A percentile compares a stretch with the other conserved stretches of the same genome.
These are phyloP conservation scores for Chamaea fasciata DNA, from an alignment of 2,113 vertebrate genomes.

Conservation along the genomic window DNA sequence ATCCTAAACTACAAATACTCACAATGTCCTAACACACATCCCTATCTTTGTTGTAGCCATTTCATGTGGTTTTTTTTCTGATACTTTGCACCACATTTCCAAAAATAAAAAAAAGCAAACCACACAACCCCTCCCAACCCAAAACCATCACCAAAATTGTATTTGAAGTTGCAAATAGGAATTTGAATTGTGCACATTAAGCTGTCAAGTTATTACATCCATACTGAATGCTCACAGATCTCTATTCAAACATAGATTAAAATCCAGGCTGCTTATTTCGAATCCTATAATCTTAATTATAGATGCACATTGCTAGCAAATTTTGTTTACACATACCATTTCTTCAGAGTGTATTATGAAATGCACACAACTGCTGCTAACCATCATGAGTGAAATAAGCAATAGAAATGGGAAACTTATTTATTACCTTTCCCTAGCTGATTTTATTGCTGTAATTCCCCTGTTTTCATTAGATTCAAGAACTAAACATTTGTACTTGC, in stretches of 20 bases:
- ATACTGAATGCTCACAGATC: background rate
- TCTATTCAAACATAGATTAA: background rate
- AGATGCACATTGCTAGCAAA: background rate
- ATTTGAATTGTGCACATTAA: background rate
- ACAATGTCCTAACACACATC: accelerated
- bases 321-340: background rate
- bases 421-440: background rate
- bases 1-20: background rate
- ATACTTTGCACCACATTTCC: background rate
- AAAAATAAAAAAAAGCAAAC: background rate
- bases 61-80: accelerated
- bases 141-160: background rate
- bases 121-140: accelerated
- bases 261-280: background rate
- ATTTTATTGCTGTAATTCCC: background rate
- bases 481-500: background rate
- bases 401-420: background rate
- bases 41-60: background rate
- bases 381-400: background rate
- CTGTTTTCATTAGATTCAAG: background rate
- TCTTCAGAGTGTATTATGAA: background rate
- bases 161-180: background rate
- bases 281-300: background rate
- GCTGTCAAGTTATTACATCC: background rate
- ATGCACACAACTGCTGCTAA: background rate